Evolutionary conservation across 2,113 vertebrate genomes (phyloP).

Genomic region (Empidonax traillii): DNA sequence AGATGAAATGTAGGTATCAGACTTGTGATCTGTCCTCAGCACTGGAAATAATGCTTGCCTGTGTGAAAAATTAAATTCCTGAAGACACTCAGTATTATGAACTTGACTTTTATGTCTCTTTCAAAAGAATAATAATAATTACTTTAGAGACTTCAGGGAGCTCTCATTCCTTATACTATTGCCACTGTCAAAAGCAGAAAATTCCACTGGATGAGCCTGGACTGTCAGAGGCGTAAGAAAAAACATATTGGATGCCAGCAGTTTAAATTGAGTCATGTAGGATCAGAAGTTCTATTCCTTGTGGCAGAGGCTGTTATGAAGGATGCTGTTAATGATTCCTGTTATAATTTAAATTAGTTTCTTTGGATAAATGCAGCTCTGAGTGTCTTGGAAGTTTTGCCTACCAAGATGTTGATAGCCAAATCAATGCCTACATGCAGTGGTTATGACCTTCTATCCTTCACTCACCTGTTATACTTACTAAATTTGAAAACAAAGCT

Average conservation of each 20-base stretch:
- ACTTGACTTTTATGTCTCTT: background rate
- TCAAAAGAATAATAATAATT: background rate
- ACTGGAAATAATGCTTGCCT: background rate
- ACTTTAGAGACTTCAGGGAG: background rate
- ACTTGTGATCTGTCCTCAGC: background rate
- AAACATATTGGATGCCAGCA: background rate
- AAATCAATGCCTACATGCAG: background rate
- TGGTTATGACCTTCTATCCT: background rate
- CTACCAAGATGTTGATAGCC: background rate
- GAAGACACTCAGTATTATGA: background rate
- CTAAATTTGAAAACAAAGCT: background rate
- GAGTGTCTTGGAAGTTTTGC: background rate
- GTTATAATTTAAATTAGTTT: background rate
- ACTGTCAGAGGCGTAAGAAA: background rate
- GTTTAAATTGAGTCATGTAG: background rate
- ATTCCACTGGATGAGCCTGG: background rate
- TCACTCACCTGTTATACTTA: background rate
- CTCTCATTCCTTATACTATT: background rate
- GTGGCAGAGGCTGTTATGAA: background rate
- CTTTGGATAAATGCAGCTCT: background rate
- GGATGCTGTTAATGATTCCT: background rate
- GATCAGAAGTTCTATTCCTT: background rate
- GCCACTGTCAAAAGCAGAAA: background rate
- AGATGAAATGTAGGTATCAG: background rate
- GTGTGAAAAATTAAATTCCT: background rate